Conservation (phyloP, 2,888 invertebrate species). For the Cephus pygmeus region DNA sequence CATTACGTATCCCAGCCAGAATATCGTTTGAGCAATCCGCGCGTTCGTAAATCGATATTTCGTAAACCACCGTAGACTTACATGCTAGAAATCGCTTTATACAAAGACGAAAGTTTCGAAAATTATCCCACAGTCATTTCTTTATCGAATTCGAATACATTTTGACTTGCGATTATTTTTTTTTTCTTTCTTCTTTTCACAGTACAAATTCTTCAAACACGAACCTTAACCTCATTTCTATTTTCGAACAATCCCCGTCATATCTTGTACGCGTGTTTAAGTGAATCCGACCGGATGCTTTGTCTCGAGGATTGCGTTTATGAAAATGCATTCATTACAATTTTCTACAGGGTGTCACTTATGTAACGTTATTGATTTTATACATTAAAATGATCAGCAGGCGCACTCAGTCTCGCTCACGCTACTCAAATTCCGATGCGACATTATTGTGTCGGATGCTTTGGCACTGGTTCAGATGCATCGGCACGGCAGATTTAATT, state of each 20-base stretch:
- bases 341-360: not conserved
- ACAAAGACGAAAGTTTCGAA: not conserved
- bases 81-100: not conserved
- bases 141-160: not conserved
- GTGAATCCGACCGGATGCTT: not conserved
- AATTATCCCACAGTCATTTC: not conserved
- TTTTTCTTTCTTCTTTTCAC: no score
- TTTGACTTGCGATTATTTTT: not conserved
- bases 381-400: not conserved
- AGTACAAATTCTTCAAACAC: no score
- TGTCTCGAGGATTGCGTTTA: not conserved
- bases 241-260: no score
- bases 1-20: not conserved
- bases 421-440: not conserved
- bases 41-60: not conserved
- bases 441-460: not conserved
- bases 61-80: not conserved
- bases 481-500: not conserved
- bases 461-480: not conserved
- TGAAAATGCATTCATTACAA: not conserved
- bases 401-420: not conserved
- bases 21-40: not conserved
- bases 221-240: no score
- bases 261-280: not conserved
- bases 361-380: not conserved